Conservation (phyloP, 2,113 vertebrate genomes). For the Tretioscincus oriximinensis region DNA sequence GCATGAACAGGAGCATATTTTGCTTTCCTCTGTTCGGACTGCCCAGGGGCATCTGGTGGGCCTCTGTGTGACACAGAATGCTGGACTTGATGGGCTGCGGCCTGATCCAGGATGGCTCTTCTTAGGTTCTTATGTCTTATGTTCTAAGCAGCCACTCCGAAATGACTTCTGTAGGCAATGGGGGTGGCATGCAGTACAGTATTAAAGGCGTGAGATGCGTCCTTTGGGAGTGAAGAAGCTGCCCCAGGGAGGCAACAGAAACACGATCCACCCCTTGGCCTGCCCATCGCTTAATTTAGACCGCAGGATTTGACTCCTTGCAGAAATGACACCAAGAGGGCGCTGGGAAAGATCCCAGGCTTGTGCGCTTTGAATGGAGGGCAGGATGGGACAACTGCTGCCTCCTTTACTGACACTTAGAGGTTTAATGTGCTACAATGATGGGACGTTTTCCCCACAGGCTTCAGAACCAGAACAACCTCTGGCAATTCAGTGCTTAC, state of each 20-base stretch:
- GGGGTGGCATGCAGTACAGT: neutral
- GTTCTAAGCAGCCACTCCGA: neutral
- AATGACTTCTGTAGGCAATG: neutral
- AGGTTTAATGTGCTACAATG: neutral
- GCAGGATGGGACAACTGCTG: neutral
- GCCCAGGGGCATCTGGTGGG: too few relatives aligned
- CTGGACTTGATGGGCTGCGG: too few relatives aligned
- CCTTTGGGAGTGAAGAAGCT: conserved; percentile 1
- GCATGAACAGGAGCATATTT: too few relatives aligned
- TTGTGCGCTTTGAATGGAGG: neutral
- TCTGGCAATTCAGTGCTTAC: too few relatives aligned
- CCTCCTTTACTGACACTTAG: neutral
- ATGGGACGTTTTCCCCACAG: too few relatives aligned
- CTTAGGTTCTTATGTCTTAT: too few relatives aligned
- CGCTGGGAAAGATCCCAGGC: fast-evolving
- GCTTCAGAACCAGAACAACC: neutral
- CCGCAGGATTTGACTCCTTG: conserved; percentile 45
- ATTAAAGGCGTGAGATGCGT: neutral
- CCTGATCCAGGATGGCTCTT: too few relatives aligned
- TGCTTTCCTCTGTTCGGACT: too few relatives aligned
- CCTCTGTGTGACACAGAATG: too few relatives aligned
- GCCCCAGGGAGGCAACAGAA: conserved; percentile 14
- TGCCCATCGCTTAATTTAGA: conserved; percentile 53
- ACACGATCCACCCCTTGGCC: conserved; percentile 45
- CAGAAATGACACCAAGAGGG: neutral